These are phyloP conservation scores for Eristalinus sepulchralis DNA, from an alignment of 2,888 invertebrate genomes.

Conservation along the genomic window DNA sequence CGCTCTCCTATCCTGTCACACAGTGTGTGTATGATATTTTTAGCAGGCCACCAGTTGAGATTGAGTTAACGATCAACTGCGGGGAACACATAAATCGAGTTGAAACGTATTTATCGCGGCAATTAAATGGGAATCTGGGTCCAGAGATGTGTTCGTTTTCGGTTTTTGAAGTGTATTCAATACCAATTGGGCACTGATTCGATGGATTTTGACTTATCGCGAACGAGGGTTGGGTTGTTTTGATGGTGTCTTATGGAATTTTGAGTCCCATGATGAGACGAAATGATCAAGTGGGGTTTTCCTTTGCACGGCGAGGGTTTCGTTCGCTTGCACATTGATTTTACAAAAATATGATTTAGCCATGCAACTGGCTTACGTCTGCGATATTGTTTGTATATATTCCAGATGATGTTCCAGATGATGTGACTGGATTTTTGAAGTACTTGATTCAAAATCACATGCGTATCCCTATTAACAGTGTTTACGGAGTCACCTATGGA, in stretches of 20 bases:
- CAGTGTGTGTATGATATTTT: not conserved
- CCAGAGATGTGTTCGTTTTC: not conserved
- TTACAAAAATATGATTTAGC: no score
- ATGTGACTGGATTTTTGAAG: no score
- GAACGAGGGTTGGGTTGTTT: not conserved
- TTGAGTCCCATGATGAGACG: no score
- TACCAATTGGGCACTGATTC: not conserved
- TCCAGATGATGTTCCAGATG: no score
- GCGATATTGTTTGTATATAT: no score
- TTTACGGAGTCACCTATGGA: no score
- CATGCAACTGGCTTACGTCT: no score
- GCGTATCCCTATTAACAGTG: no score
- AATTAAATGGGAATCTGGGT: not conserved
- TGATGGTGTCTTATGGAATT: not conserved
- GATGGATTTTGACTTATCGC: not conserved
- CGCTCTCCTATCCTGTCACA: not conserved
- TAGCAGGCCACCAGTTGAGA: not conserved
- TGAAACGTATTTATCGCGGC: not conserved
- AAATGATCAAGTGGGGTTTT: no score
- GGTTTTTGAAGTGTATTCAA: not conserved
- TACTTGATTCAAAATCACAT: no score
- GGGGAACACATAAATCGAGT: not conserved
- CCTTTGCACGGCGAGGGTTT: no score
- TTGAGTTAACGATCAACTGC: constrained; percentile 2
- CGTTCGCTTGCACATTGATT: no score